Evolutionary conservation across 1,140 invertebrate species (phyloP).

Genomic region (Babylonia areolata): DNA sequence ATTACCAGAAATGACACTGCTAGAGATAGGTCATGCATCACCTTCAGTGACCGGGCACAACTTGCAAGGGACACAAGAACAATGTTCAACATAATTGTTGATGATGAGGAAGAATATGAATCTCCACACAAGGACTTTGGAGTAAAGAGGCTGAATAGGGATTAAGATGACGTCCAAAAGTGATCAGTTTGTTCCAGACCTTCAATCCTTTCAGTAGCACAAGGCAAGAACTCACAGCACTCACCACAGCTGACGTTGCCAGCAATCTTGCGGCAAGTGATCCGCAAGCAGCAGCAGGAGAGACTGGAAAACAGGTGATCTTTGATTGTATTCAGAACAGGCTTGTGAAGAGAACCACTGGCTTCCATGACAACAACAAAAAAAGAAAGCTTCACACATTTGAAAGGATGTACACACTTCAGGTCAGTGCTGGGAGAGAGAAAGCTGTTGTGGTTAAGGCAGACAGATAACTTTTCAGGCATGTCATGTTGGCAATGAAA

Average conservation of each 20-base stretch:
- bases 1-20: conserved; percentile 8
- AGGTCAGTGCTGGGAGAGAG: too few species aligned
- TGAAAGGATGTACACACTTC: too few species aligned
- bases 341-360: neutral
- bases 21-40: neutral
- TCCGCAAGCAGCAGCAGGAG: neutral
- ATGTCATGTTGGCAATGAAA: too few species aligned
- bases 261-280: neutral
- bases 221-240: neutral
- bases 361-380: neutral
- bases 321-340: neutral
- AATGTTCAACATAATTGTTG: neutral
- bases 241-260: neutral
- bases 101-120: neutral
- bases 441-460: too few species aligned
- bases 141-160: neutral
- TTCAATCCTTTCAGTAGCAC: neutral
- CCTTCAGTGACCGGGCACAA: neutral
- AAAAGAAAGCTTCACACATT: too few species aligned
- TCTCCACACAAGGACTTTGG: neutral
- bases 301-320: neutral
- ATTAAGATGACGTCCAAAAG: neutral
- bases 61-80: neutral
- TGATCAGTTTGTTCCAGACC: neutral
- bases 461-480: too few species aligned